These are phyloP conservation scores for Hypsibius dujardini DNA, from an alignment of 1,140 invertebrate genomes.

Conservation along the genomic window DNA sequence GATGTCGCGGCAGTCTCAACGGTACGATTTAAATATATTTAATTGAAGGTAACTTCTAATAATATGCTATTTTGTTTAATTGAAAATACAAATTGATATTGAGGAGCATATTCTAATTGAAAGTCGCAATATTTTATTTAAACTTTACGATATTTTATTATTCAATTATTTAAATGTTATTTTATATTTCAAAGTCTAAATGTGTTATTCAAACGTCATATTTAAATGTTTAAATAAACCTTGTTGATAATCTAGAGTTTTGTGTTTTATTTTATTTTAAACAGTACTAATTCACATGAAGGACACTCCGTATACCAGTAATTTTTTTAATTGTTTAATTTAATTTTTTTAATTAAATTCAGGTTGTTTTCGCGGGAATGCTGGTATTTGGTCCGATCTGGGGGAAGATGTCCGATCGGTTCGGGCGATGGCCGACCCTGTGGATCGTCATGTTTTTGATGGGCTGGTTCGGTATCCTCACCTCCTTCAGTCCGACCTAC, in stretches of 20 bases:
- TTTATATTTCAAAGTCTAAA: too few relatives aligned
- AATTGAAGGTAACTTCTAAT: not conserved
- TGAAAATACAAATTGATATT: too few relatives aligned
- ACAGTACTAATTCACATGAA: too few relatives aligned
- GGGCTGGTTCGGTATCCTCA: slow-evolving; percentile 75
- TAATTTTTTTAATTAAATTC: slow-evolving; percentile 27
- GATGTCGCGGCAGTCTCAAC: slow-evolving; percentile 55
- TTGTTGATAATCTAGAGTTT: too few relatives aligned
- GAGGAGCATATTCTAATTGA: too few relatives aligned
- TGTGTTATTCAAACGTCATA: too few relatives aligned
- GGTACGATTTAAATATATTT: slow-evolving; percentile 33
- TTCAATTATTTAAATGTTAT: too few relatives aligned
- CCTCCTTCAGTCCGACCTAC: slow-evolving; percentile 73
- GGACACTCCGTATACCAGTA: slow-evolving; percentile 18
- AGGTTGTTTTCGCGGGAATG: slow-evolving; percentile 87
- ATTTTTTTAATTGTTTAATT: slow-evolving; percentile 16
- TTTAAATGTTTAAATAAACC: too few relatives aligned
- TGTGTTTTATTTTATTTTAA: too few relatives aligned
- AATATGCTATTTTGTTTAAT: slow-evolving; percentile 19
- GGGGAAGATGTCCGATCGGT: slow-evolving; percentile 82
- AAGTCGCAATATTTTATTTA: too few relatives aligned
- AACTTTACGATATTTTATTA: too few relatives aligned
- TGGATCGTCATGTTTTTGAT: slow-evolving; percentile 66
- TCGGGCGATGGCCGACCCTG: slow-evolving; percentile 64
- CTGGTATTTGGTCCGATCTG: slow-evolving; percentile 73